phyloP scores from a whole-genome alignment of 2,113 vertebrate species.

The Chionomys nivalis region DNA sequence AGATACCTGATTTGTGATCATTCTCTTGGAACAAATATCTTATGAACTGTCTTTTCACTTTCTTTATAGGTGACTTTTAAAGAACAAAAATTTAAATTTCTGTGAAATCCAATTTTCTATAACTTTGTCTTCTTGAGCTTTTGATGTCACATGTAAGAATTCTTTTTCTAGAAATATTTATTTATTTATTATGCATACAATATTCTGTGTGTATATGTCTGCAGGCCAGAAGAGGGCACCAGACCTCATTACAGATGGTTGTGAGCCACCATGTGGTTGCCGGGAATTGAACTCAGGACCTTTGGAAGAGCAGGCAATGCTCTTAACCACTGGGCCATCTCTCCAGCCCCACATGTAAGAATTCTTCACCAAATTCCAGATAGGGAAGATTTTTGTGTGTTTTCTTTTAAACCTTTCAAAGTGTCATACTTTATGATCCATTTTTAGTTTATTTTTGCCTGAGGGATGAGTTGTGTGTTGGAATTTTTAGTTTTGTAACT shows the following conservation, averaged over 20 bases:
- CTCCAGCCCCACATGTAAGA: not conserved
- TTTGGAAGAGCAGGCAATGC: too few species aligned
- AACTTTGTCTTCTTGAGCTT: not conserved
- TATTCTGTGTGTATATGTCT: too few species aligned
- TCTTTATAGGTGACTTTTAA: not conserved
- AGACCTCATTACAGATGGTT: too few species aligned
- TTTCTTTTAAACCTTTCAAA: not conserved
- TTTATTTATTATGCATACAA: too few species aligned
- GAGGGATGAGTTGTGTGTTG: not conserved
- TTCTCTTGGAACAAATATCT: not conserved
- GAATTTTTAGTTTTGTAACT: not conserved
- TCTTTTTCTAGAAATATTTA: too few species aligned
- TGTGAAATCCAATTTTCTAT: not conserved
- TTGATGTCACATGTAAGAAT: not conserved
- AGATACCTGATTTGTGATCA: not conserved
- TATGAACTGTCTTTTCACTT: not conserved
- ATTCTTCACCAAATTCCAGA: not conserved
- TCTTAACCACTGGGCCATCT: too few species aligned
- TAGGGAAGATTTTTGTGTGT: not conserved
- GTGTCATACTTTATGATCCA: not conserved
- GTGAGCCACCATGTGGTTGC: too few species aligned
- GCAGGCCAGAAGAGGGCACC: too few species aligned
- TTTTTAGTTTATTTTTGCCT: not conserved
- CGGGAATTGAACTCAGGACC: too few species aligned
- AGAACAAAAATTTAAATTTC: not conserved